Base-by-base conservation (phyloP, 2,888 invertebrate species). In the Spialia ferax region DNA sequence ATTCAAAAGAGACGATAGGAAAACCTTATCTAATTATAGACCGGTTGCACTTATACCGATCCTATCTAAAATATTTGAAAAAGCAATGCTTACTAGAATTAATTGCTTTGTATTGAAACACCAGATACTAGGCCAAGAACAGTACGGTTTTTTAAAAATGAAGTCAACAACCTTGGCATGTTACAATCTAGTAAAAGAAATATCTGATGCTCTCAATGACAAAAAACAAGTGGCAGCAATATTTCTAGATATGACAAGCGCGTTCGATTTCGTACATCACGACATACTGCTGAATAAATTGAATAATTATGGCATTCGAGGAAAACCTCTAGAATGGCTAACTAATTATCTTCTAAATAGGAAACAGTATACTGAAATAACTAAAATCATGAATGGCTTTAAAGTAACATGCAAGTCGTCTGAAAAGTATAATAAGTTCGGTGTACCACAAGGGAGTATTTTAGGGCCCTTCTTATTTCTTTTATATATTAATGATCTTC, bases 361-460 rank as follows among this genome's bases (percentile, higher is more conserved):
- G 18, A 56, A 22, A 20, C 56, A 56, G 20, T 35, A 6, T 4
- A 38, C 22, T 6, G 35, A 20, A 29, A 4, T 56, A 13, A 22
- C 35, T 2, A 56, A 22, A 56, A 18, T 56, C 8, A 7, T 35
- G 2, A n/a, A 38, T 11, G 35, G 56, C 11, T 2, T n/a, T 22
- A 35, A 57, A 38, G 38, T 29, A n/a, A 45, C 23, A n/a, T 29
- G n/a, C 5, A 45, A 26, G 32, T 65, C 65, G 5, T 11, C 18
- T 13, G 7, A 32, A 11, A 26, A 42, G 29, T 20, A 13, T 6
- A 66, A 59, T 35, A 54, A 42, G 2, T 54, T 48, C 22, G 66
- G 70, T 7, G 70, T 71, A 11, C 69, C 70, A 1, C 70, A 71
- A 52, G 70, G 64, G 3, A 71, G 60, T 22, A 45, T 70, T 7